Evolutionary conservation across 2,113 vertebrate genomes (phyloP).

Genomic region (Bubo scandiacus): DNA sequence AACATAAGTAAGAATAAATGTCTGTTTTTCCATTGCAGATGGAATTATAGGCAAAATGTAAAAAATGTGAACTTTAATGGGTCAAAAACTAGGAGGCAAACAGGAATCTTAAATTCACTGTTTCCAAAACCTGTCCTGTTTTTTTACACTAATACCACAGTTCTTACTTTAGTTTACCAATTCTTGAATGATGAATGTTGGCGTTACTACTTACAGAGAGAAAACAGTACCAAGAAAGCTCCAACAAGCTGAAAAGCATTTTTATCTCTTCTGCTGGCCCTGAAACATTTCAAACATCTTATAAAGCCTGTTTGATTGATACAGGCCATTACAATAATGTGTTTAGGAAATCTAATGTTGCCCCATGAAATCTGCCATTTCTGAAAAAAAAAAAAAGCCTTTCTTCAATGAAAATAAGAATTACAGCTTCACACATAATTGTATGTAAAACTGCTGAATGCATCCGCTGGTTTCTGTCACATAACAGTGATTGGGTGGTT

Average conservation of each 20-base stretch:
- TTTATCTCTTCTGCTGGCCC: background rate
- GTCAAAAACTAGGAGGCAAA: background rate
- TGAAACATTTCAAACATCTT: background rate
- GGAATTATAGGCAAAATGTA: background rate
- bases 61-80: background rate
- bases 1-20: background rate
- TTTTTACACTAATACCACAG: background rate
- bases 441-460: background rate
- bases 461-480: background rate
- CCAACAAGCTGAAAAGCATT: background rate
- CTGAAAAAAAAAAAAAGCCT: background rate
- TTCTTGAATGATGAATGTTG: background rate
- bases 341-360: conserved; percentile 7
- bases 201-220: background rate
- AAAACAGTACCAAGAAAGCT: background rate
- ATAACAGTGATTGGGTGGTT: background rate
- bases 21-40: background rate
- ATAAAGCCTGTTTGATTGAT: conserved; percentile 7
- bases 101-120: background rate
- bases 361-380: background rate
- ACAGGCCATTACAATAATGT: background rate
- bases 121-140: background rate
- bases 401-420: conserved; percentile 31
- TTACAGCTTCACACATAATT: background rate
- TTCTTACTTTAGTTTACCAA: background rate